Evolutionary conservation across 2,113 vertebrate species (phyloP), one percentile per base, ranked within the genome.

Genomic region (human (Homo sapiens)): DNA sequence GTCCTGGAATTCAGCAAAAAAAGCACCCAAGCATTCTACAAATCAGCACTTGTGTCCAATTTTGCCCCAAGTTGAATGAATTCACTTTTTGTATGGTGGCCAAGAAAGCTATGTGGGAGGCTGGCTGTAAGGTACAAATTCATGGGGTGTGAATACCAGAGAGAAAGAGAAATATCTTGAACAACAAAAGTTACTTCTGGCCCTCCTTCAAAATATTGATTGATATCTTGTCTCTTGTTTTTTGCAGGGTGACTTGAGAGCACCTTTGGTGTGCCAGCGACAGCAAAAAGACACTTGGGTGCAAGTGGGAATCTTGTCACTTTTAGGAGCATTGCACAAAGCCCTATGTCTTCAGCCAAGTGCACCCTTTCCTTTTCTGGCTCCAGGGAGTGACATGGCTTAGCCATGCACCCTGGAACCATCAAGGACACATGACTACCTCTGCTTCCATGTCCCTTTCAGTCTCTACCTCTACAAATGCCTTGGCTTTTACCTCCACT

Each of bases 241-340:
- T 17, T 91, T 91, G 11, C 68, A 98, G 97, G 97, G 97, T 95
- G 96, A 98, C 43, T 38, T 97, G 59, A 96, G 48, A 12, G 93
- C 97, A 79, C 96, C 96, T 16, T 52, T 97, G 32, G 93, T 98
- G 23, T 97, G 97, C 82, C 89, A 45, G 50, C 75, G 94, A 17
- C 82, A 79, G 32, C 83, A 86, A 57, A 93, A 89, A 48, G 90
- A 97, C 10, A 83, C 35, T 10, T 98, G 97, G 97, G 85, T 97
- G 2, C 97, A 97, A 78, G 78, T 97, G 76, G 97, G 97, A 55
- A 90, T 96, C 20, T 80, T 98, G 83, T 79, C 66, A 90, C 25
- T 97, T 97, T 82, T 94, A 98, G 57, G 93, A 98, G 70, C 48
- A 66, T 16, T 98, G 93, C 78, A 72, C 10, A 61, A 92, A 90